phyloP scores from a whole-genome alignment of 2,888 invertebrate species.

The Drosophila mulleri region DNA sequence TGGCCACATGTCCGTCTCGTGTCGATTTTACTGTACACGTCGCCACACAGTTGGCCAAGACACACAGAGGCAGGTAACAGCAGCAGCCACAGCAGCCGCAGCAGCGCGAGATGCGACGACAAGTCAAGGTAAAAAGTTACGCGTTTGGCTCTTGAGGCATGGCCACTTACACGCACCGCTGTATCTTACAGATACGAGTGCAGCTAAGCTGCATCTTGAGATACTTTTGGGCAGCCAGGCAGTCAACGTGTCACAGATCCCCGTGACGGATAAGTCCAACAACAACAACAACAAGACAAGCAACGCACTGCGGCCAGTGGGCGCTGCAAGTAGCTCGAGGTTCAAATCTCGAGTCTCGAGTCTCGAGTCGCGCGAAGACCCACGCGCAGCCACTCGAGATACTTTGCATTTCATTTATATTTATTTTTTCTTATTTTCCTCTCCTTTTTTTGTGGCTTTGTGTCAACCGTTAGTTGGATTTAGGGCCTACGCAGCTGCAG shows the following conservation, averaged over 20 bases:
- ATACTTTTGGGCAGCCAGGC: slow-evolving; percentile 17
- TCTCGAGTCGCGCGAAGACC: slow-evolving; percentile 8
- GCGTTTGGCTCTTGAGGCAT: slow-evolving; percentile 46
- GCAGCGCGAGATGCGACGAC: slow-evolving; percentile 50
- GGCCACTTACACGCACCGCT: slow-evolving; percentile 22
- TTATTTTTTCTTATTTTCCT: not conserved
- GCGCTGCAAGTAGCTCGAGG: slow-evolving; percentile 27
- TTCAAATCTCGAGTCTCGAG: slow-evolving; percentile 18
- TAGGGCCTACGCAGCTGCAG: slow-evolving; percentile 51
- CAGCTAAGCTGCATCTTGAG: slow-evolving; percentile 43
- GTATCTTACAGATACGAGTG: slow-evolving; percentile 24
- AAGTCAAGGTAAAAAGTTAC: slow-evolving; percentile 79
- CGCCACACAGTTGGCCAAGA: slow-evolving; percentile 49
- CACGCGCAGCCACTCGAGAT: slow-evolving; percentile 40
- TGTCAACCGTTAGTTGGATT: slow-evolving; percentile 55
- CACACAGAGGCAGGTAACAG: slow-evolving; percentile 12
- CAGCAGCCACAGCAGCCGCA: slow-evolving; percentile 1
- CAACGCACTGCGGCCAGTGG: slow-evolving; percentile 33
- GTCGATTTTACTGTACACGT: slow-evolving; percentile 53
- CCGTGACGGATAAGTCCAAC: slow-evolving; percentile 37
- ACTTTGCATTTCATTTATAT: slow-evolving; percentile 30
- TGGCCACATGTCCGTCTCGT: slow-evolving; percentile 55
- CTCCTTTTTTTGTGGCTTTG: slow-evolving; percentile 20
- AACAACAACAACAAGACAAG: not conserved
- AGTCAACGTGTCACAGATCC: slow-evolving; percentile 54